Percentiles rank a stretch among this genome's conserved stretches.
Evolutionary conservation across 1,140 invertebrate species (phyloP).

Genomic region (Tetramorium parvispinum): DNA sequence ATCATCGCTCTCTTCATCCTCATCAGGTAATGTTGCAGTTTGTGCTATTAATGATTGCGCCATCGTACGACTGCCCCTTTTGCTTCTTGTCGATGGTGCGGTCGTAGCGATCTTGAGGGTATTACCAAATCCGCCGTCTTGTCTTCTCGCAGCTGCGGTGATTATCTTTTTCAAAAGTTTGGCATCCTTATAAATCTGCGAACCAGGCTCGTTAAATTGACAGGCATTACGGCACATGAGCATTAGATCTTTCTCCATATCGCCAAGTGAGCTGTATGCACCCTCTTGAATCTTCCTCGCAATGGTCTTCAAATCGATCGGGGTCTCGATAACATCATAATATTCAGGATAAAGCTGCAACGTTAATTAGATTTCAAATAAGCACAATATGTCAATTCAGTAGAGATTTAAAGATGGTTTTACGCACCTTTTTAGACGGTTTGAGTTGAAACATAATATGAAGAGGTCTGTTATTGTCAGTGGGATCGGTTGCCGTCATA

Average conservation of each 20-base stretch:
- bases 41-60: constrained; percentile 85
- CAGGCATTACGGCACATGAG: constrained; percentile 98
- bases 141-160: constrained; percentile 84
- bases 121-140: constrained; percentile 77
- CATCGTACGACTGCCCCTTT: constrained; percentile 85
- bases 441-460: constrained; percentile 95
- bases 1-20: constrained; percentile 88
- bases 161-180: constrained; percentile 93
- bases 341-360: constrained; percentile 96
- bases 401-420: neutral
- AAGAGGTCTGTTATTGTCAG: constrained; percentile 92
- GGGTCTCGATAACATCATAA: constrained; percentile 97
- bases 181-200: constrained; percentile 98
- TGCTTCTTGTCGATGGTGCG: constrained; percentile 85
- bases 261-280: constrained; percentile 90
- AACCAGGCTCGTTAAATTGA: constrained; percentile 98
- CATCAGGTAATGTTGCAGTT: constrained; percentile 84
- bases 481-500: constrained; percentile 91
- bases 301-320: constrained; percentile 97
- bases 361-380: constrained; percentile 23
- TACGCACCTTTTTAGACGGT: constrained; percentile 91
- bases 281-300: constrained; percentile 95
- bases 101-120: constrained; percentile 77
- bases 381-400: neutral
- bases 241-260: constrained; percentile 96